Evolutionary conservation across 2,797 vertebrate genomes (phyloP).

Genomic region (Hippocampus kuda): DNA sequence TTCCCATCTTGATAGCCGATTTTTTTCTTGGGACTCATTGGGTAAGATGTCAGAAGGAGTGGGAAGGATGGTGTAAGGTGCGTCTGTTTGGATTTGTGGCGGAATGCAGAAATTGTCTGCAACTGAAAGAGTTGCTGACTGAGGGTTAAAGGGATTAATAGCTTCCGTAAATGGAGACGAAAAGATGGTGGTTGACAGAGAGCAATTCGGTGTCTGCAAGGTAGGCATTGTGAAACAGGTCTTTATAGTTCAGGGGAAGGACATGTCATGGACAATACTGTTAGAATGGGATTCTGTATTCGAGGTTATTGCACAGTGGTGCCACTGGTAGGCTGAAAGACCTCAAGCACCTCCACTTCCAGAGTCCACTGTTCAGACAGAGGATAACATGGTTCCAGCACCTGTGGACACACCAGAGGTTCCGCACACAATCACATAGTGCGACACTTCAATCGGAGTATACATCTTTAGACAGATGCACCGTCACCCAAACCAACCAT

Average conservation of each 20-base stretch:
- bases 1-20: constrained; percentile 2
- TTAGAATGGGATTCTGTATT: constrained; percentile 37
- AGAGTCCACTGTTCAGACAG: constrained; percentile 56
- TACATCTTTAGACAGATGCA: background rate
- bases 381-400: constrained; percentile 66
- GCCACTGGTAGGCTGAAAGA: constrained; percentile 33
- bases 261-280: constrained; percentile 28
- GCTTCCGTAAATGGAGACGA: constrained; percentile 37
- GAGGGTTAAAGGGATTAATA: constrained; percentile 10
- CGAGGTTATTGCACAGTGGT: constrained; percentile 32
- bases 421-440: constrained; percentile 29
- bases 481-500: constrained; percentile 11
- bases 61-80: constrained; percentile 14
- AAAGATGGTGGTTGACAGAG: constrained; percentile 11
- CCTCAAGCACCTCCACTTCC: constrained; percentile 45
- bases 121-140: constrained; percentile 20
- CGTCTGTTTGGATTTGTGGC: constrained; percentile 23
- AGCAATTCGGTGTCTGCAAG: constrained; percentile 15
- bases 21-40: constrained; percentile 12
- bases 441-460: background rate
- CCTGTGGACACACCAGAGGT: constrained; percentile 69
- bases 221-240: constrained; percentile 14
- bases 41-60: constrained; percentile 13
- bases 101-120: constrained; percentile 27
- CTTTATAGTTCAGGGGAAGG: constrained; percentile 28